A percentile compares a stretch with the other conserved stretches of the same genome.
phyloP scores from a whole-genome alignment of 2,888 invertebrate species.

The Euzophera pinguis region DNA sequence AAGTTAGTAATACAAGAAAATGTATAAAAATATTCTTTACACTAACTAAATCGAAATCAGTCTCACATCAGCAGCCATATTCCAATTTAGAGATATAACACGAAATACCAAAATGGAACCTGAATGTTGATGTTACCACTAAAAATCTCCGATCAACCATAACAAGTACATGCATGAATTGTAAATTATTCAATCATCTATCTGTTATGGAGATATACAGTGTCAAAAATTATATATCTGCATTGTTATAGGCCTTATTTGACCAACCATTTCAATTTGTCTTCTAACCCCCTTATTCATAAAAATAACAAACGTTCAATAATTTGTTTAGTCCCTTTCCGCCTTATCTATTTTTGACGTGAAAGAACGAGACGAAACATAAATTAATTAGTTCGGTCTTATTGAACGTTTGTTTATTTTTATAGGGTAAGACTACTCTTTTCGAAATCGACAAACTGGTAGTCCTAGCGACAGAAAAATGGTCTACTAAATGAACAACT shows the following conservation, averaged over 20 bases:
- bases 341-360: too few species aligned
- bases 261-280: too few species aligned
- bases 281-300: too few species aligned
- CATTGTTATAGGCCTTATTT: neutral
- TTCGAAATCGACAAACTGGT: neutral
- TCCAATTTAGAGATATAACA: constrained; percentile 26
- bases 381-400: too few species aligned
- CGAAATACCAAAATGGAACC: constrained; percentile 30
- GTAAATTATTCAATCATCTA: neutral
- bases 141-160: constrained; percentile 25
- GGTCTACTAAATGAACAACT: neutral
- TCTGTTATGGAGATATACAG: neutral
- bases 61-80: constrained; percentile 50
- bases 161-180: neutral
- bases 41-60: constrained; percentile 39
- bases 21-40: constrained; percentile 20
- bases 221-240: too few species aligned
- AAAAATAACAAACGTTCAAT: too few species aligned
- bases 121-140: constrained; percentile 50
- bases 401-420: too few species aligned
- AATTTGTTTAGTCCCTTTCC: too few species aligned
- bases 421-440: neutral
- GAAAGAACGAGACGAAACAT: too few species aligned
- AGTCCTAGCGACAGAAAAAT: neutral
- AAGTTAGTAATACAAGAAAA: constrained; percentile 24